Evolutionary conservation across 2,888 invertebrate genomes (phyloP), one percentile per base, ranked within the genome.

Genomic region (Hipparchia semele): DNA sequence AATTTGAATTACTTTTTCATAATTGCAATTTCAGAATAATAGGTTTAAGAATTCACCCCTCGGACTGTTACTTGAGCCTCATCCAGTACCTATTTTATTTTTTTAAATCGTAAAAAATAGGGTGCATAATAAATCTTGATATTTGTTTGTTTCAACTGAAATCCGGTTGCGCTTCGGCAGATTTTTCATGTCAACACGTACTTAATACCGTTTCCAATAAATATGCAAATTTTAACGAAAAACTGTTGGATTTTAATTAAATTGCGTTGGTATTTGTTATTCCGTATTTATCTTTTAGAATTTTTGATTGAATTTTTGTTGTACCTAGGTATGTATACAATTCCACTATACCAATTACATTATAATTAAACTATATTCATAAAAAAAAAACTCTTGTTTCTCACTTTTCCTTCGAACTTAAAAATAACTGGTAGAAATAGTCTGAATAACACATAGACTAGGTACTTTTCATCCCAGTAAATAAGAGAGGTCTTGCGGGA

Each of bases 21-120:
- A 80, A 81, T 85, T 82, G 87, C 70, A 68, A 75, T 71, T 75
- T 75, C 72, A 69, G 68, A 75, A 75, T 75, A 75, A 75, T 85
- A 79, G 83, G 82, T 84, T 83, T 86, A 87, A 86, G 86, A 86
- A 88, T 85, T 84, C 84, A 86, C 90, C 90, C 89, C 86, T 84
- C 80, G 79, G 79, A 80, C 82, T 82, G 82, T 79, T 81, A 84
- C 82, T 86, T 85, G 86, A 88, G 85, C 85, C 86, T 85, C 85
- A 84, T 87, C 85, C 85, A 82, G 86, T 83, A 23, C 23, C 23
- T 23, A 83, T 87, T 91, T 91, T 90, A 93, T 92, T 92, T 91
- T 93, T 92, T 92, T 92, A 84, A 87, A 86, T 86, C 87, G 83
- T 79, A 82, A 82, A 87, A 90, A 87, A 76, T 80, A 80, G 82